Evolutionary conservation across 2,113 vertebrate species (phyloP).

Genomic region (Rhynchomys soricoides): DNA sequence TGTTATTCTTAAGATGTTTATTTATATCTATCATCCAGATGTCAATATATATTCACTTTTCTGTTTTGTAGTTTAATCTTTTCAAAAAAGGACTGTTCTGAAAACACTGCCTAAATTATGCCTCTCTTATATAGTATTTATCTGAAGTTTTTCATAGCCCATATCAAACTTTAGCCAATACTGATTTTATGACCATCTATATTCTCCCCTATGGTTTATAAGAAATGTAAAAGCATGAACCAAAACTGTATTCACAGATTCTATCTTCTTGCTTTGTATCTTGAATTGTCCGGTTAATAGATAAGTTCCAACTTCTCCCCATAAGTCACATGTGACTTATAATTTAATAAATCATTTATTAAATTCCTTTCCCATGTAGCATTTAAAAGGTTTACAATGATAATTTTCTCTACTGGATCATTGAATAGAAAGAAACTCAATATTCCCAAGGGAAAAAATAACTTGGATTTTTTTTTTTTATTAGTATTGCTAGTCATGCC

Average conservation of each 20-base stretch:
- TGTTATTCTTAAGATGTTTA: neutral
- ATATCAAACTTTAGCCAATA: neutral
- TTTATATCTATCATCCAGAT: neutral
- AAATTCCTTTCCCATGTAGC: neutral
- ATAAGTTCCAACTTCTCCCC: neutral
- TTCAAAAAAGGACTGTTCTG: neutral
- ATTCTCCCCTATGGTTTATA: neutral
- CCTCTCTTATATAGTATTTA: neutral
- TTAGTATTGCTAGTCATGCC: neutral
- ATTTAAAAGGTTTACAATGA: slow-evolving; percentile 21
- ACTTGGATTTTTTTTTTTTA: neutral
- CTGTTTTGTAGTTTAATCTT: neutral
- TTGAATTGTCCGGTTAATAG: neutral
- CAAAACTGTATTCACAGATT: neutral
- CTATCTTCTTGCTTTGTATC: no score
- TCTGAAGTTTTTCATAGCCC: neutral
- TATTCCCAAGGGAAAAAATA: neutral
- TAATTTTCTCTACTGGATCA: neutral
- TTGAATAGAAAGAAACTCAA: neutral
- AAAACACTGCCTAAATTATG: neutral
- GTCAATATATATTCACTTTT: neutral
- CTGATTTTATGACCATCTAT: neutral
- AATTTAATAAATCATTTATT: neutral
- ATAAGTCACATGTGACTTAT: neutral
- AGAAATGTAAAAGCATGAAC: neutral